phyloP scores from a whole-genome alignment of 1,140 invertebrate species.

The Nasonia giraulti region DNA sequence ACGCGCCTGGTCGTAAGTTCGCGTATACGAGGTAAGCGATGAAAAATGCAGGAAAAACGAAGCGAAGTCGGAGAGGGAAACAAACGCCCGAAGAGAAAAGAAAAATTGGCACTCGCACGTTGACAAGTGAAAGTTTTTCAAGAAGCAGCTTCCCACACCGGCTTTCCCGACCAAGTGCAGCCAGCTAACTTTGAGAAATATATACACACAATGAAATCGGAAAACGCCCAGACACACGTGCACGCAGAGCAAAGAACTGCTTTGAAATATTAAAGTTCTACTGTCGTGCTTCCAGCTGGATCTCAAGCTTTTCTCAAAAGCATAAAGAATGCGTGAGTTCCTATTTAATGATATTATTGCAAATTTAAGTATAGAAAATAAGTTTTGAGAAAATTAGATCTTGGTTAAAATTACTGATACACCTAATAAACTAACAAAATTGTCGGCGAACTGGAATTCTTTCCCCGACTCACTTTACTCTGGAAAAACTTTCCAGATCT shows the following conservation, averaged over 20 bases:
- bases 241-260: not conserved
- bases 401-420: not conserved
- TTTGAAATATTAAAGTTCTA: not conserved
- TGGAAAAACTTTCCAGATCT: not conserved
- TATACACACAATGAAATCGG: not conserved
- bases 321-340: not conserved
- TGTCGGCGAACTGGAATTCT: not conserved
- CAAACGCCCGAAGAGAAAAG: not conserved
- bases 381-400: not conserved
- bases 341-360: not conserved
- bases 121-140: constrained; percentile 29
- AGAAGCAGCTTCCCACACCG: not conserved
- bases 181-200: not conserved
- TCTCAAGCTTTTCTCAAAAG: not conserved
- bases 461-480: not conserved
- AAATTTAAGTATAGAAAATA: not conserved
- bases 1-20: too few relatives aligned
- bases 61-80: not conserved
- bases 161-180: too few relatives aligned
- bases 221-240: not conserved
- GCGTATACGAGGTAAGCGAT: not conserved
- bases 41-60: constrained; percentile 13
- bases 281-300: too few relatives aligned
- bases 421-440: not conserved
- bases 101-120: constrained; percentile 11